phyloP scores from a whole-genome alignment of 2,113 vertebrate genomes.

The Myotis yumanensis region DNA sequence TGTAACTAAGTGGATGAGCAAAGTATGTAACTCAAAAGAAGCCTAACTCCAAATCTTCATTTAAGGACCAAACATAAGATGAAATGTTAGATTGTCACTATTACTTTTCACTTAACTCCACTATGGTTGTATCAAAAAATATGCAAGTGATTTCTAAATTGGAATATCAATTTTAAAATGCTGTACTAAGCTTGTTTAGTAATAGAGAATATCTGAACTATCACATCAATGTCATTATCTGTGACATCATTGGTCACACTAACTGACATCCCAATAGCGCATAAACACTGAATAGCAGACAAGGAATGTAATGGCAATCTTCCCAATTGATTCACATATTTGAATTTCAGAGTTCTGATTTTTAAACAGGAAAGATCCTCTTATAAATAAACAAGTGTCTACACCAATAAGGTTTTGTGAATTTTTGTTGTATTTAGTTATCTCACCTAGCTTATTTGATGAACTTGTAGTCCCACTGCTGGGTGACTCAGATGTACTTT shows the following conservation, averaged over 20 bases:
- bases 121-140: background rate
- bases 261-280: background rate
- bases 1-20: background rate
- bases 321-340: background rate
- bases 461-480: background rate
- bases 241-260: background rate
- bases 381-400: background rate
- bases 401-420: background rate
- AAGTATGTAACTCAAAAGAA: background rate
- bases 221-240: background rate
- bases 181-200: background rate
- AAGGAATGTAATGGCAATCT: background rate
- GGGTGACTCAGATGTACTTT: background rate
- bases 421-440: background rate
- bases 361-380: background rate
- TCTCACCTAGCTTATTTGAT: background rate
- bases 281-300: background rate
- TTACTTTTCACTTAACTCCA: background rate
- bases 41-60: background rate
- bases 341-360: background rate
- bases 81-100: background rate
- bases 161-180: background rate
- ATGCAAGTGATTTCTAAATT: constrained; percentile 1
- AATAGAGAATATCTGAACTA: background rate
- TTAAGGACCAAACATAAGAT: background rate